These are phyloP conservation scores for Tricholauxania praeusta DNA, from an alignment of 2,888 invertebrate species.

Conservation along the genomic window DNA sequence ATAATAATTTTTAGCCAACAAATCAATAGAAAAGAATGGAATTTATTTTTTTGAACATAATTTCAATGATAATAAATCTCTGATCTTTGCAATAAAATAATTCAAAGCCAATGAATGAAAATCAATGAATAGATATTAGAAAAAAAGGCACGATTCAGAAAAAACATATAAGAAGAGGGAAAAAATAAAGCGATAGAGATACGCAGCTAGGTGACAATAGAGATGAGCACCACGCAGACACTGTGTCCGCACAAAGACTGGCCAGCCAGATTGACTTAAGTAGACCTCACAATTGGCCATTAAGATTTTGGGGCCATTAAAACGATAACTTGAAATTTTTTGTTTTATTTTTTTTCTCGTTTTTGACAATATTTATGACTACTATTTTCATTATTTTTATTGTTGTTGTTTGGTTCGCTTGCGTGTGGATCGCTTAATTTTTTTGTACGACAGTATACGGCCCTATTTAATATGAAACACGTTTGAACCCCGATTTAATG, in stretches of 20 bases:
- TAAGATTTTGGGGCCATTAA: conserved; percentile 4
- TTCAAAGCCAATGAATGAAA: conserved; percentile 42
- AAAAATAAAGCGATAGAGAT: background rate
- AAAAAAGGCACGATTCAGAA: background rate
- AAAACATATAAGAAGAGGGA: background rate
- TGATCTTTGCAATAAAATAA: conserved; percentile 31
- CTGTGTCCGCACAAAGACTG: background rate
- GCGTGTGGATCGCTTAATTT: too few relatives aligned
- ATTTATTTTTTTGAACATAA: conserved; percentile 47
- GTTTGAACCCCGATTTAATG: conserved; percentile 14
- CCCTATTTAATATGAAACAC: too few relatives aligned
- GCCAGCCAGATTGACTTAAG: conserved; percentile 5
- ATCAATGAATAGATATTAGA: conserved; percentile 40
- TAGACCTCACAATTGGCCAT: conserved; percentile 35
- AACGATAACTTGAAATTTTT: conserved; percentile 11
- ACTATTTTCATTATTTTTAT: conserved; percentile 8
- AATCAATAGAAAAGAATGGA: conserved; percentile 51
- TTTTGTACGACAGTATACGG: too few relatives aligned
- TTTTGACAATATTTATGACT: conserved; percentile 26
- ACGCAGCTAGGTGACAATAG: background rate
- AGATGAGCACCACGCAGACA: background rate
- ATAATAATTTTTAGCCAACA: conserved; percentile 57
- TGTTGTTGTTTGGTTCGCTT: background rate
- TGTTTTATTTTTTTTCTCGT: too few relatives aligned
- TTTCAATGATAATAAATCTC: conserved; percentile 34